phyloP scores from a whole-genome alignment of 2,113 vertebrate genomes.

The Corvus moneduloides region DNA sequence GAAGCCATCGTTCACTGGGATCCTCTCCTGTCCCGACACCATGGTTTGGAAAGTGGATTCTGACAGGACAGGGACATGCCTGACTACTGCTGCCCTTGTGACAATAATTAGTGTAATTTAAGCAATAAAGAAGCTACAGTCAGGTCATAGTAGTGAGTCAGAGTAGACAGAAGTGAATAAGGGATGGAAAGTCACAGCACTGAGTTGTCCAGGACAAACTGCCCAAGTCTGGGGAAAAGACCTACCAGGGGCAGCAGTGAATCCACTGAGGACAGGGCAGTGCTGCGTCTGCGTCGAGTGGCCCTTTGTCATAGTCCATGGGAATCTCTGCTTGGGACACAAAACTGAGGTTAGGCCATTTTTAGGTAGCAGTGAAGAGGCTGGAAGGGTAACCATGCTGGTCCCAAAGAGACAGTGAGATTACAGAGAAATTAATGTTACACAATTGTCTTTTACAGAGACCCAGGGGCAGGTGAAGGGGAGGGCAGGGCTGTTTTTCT shows the following conservation, averaged over 20 bases:
- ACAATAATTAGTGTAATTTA: neutral
- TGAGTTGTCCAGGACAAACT: neutral
- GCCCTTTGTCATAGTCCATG: neutral
- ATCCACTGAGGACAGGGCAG: neutral
- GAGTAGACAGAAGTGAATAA: neutral
- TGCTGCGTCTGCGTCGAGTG: rapidly evolving
- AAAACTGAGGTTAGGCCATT: neutral
- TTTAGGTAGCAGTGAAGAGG: neutral
- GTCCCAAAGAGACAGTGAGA: neutral
- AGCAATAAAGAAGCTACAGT: neutral
- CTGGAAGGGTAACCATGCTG: neutral
- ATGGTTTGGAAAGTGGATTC: neutral
- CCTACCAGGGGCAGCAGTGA: neutral
- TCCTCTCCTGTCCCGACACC: neutral
- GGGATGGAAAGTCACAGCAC: neutral
- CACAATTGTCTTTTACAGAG: neutral
- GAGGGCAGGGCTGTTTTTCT: neutral
- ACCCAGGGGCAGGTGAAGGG: neutral
- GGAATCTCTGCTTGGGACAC: neutral
- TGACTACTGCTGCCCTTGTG: neutral
- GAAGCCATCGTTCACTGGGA: rapidly evolving
- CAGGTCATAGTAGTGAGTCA: neutral
- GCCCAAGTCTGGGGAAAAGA: neutral
- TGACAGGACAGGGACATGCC: neutral
- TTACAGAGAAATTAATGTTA: neutral